phyloP scores from a whole-genome alignment of 2,888 invertebrate species.

The Sepiola atlantica region DNA sequence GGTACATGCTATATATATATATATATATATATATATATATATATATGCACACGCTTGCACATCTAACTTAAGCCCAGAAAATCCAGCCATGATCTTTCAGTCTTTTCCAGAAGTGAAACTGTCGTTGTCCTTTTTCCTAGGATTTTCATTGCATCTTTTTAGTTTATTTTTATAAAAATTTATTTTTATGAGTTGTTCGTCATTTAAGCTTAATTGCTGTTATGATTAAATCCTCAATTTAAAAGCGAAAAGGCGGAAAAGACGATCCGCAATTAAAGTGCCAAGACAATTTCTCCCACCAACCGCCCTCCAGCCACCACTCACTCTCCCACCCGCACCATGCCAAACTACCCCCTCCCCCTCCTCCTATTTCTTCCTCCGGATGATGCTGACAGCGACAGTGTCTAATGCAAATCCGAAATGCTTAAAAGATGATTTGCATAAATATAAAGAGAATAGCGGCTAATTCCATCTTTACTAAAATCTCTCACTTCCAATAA shows the following conservation, averaged over 20 bases:
- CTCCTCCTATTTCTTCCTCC: not conserved
- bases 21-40: not conserved
- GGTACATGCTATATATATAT: no score
- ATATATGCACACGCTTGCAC: no score
- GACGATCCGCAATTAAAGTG: slow-evolving; percentile 7
- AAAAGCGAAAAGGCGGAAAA: slow-evolving; percentile 32
- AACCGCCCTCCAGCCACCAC: not conserved
- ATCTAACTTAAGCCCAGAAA: not conserved
- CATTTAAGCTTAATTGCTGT: slow-evolving; percentile 32
- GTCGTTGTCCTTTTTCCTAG: not conserved
- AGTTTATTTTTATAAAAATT: not conserved
- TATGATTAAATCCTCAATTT: slow-evolving; percentile 32
- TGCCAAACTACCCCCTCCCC: not conserved
- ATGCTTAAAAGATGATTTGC: slow-evolving; percentile 32
- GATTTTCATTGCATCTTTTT: not conserved
- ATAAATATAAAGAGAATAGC: not conserved
- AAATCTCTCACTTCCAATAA: not conserved
- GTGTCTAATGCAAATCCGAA: not conserved
- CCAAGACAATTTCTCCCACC: not conserved
- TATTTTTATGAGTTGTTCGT: not conserved
- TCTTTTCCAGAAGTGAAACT: slow-evolving; percentile 32
- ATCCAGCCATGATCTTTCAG: not conserved
- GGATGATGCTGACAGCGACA: not conserved
- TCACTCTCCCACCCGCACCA: not conserved
- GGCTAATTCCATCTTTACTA: not conserved